Evolutionary conservation across 2,888 invertebrate genomes (phyloP), one percentile per base, ranked within the genome.

Genomic region (Lepetodrilus schrolli): DNA sequence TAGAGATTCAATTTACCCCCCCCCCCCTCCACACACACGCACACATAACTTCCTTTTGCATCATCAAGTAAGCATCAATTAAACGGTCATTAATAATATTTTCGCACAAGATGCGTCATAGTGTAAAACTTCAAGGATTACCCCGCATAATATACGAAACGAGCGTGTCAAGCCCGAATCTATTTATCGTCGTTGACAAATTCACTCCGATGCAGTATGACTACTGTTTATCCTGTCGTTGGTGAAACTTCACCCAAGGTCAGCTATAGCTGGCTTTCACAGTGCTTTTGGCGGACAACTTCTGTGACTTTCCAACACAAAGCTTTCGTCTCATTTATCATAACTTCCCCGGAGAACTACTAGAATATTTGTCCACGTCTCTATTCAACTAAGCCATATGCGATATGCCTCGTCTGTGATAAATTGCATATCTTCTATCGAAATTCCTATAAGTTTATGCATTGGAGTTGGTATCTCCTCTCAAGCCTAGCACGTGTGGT

Each of bases 361-460:
- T 58, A 34, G 34, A 58, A 58, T 58, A 58, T 58, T 58, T 34
- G 26, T 30, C 30, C 30, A 58, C 58, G 58, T 58, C 30, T n/a
- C 58, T 30, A 58, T 30, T 43, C 58, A n/a, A 17, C 26, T 58
- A 58, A 30, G 34, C 34, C 58, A 10, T 26, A 58, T 58, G 34
- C 34, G 58, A 58, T 58, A 58, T 58, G 58, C 26, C 34, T 17
- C 34, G 58, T 26, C 58, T 30, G 30, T 30, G 26, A 58, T n/a
- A 58, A 58, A 58, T 58, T 23, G 30, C 26, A 30, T 30, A 58
- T 58, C 58, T 30, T 30, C 30, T n/a, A 13, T 34, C 26, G 30
- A 58, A 23, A 58, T 58, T 58, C 58, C 58, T 30, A 17, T 7
- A 58, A 30, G 30, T 26, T 58, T 26, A 13, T 30, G 58, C 34